Base-by-base conservation (phyloP, 2,797 vertebrate genomes). In the Coracias cyanogaster region DNA sequence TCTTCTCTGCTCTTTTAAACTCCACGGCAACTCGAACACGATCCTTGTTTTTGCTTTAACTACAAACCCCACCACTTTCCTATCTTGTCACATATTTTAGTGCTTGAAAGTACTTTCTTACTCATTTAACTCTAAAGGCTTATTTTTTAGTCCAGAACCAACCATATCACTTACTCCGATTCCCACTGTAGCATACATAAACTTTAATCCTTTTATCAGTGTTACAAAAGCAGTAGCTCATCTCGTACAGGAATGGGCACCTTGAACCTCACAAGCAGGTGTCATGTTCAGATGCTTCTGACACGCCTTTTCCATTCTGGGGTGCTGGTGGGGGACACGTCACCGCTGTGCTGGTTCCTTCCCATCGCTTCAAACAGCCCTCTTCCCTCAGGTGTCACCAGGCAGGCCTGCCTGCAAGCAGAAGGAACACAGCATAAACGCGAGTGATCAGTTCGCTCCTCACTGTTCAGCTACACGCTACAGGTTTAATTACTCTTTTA, bases 231-330 rank as follows among this genome's bases (percentile, higher is more conserved):
- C 61, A 58, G 21, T 25, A 78, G 71, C 21, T 69, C 3, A 0
- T 24, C 26, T 88, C 6, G 0, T 8, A 24, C 12, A n/a, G 35
- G 8, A 82, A 65, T 12, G 64, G 12, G 51, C 35, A 76, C 11
- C 29, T 51, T 55, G 5, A 64, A 11, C 3, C 2, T 65, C 6
- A 2, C 28, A 48, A n/a, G 49, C 39, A 73, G n/a, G 26, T 3
- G 1, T 1, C 1, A 0, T 13, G 5, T 41, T n/a, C 67, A 31
- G 6, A 2, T 67, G 61, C 57, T 74, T 82, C 52, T 20, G 22
- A 1, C 9, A 31, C 3, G 7, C 35, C 43, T 86, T 57, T 43
- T 29, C 15, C 17, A 25, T 3, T 14, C n/a, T 4, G 1, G 13
- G n/a, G 9, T 33, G 18, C 4, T 46, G 31, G 22, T 39, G 31